Base-by-base conservation (phyloP, 2,113 vertebrate species). In the Vimba vimba region DNA sequence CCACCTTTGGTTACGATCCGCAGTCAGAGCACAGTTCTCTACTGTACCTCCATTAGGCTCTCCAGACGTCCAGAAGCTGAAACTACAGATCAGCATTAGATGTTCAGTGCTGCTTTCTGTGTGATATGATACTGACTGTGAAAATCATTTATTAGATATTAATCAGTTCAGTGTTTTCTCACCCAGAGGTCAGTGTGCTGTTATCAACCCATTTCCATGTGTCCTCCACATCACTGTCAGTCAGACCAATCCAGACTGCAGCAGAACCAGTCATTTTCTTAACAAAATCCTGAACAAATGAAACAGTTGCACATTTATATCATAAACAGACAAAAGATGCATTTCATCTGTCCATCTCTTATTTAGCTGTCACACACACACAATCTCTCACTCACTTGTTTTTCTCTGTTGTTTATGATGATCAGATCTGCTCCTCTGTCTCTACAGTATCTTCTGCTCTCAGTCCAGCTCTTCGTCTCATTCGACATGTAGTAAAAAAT, bases 81-180 rank as follows among this genome's bases (percentile, higher is more conserved):
- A 84, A 78, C 0, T 36, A 69, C 36, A 81, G 4, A 66, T 66
- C 19, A 77, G 55, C 23, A 57, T 79, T 19, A 43, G 39, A 69
- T 25, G 4, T 45, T 36, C 19, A 68, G 43, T 25, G 21, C 6
- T 50, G 45, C 21, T 36, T 79, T 79, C 62, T 50, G 12, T 79
- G 11, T 66, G 60, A 55, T 55, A 43, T 60, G 36, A 86, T 73
- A 30, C 66, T 78, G 64, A 86, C 64, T 78, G 66, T 45, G 11
- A 74, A 25, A 50, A 75, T 74, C 43, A 27, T 15, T 79, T 55
- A 55, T 25, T 79, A 52, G 6, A 66, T 45, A 80, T 12, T 30
- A 68, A 74, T 59, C 10, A 21, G 39, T 50, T 64, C 11, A 25
- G 25, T 74, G 10, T 55, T 86, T 33, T 74, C 36, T 73, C 21